A percentile compares a stretch with the other conserved stretches of the same genome.
Evolutionary conservation across 2,797 vertebrate species (phyloP).

Genomic region (Micrastur ruficollis): DNA sequence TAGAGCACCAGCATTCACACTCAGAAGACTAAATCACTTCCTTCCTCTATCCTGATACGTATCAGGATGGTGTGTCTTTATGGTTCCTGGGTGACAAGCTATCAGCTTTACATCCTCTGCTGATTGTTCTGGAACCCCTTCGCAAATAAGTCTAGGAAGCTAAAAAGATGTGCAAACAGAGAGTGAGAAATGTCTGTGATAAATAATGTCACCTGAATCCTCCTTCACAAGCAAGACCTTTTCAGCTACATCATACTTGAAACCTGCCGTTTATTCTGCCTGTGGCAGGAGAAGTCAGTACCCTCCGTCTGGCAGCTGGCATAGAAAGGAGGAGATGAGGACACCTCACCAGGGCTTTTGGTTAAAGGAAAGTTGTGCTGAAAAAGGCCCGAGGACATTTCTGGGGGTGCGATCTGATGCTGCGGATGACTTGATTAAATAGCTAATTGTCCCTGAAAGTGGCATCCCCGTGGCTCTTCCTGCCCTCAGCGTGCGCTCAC

Average conservation of each 20-base stretch:
- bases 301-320: neutral
- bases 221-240: neutral
- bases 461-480: rapidly evolving
- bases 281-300: neutral
- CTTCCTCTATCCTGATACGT: constrained; percentile 1
- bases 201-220: neutral
- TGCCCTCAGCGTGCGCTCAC: neutral
- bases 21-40: constrained; percentile 11
- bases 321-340: neutral
- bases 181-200: neutral
- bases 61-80: constrained; percentile 7
- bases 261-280: neutral
- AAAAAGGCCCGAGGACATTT: neutral
- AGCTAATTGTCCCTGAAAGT: neutral
- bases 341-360: neutral
- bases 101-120: constrained; percentile 12
- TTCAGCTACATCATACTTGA: neutral
- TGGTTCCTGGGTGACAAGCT: constrained; percentile 16
- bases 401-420: neutral
- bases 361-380: neutral
- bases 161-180: constrained; percentile 23
- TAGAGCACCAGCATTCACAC: neutral
- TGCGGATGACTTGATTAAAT: neutral
- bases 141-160: constrained; percentile 3
- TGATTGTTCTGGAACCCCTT: constrained; percentile 49